These are phyloP conservation scores for Habroteleia sp. DNA, from an alignment of 2,888 invertebrate genomes.

Conservation along the genomic window DNA sequence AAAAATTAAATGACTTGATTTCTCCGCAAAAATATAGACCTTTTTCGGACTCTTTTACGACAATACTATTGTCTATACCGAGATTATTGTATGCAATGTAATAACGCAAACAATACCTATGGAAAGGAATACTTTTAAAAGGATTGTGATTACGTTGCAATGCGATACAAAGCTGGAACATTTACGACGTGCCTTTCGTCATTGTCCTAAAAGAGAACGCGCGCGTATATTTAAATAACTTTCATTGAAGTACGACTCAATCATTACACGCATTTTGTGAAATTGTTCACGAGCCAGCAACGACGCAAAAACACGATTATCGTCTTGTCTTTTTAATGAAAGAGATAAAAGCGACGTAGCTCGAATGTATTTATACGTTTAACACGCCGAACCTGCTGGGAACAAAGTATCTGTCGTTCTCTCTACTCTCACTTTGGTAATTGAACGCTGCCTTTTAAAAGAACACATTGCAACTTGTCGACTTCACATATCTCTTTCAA, in stretches of 20 bases:
- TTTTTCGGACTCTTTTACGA: constrained; percentile 16
- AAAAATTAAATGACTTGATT: constrained; percentile 5
- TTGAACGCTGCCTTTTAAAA: constrained; percentile 61
- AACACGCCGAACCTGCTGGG: constrained; percentile 46
- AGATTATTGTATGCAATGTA: constrained; percentile 21
- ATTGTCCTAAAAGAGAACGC: constrained; percentile 55
- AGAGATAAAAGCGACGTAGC: constrained; percentile 48
- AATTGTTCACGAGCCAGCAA: constrained; percentile 48
- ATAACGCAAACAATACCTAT: constrained; percentile 44
- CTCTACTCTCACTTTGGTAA: constrained; percentile 61
- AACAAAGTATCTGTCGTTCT: constrained; percentile 61
- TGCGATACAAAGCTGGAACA: constrained; percentile 22
- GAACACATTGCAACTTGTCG: constrained; percentile 58
- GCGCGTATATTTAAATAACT: constrained; percentile 57
- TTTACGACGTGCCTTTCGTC: constrained; percentile 49
- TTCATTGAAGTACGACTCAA: constrained; percentile 55
- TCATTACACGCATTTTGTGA: constrained; percentile 50
- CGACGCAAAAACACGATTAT: constrained; percentile 53
- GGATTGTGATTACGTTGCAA: constrained; percentile 25
- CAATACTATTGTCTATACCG: constrained; percentile 25
- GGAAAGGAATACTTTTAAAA: constrained; percentile 43
- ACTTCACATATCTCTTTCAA: constrained; percentile 53
- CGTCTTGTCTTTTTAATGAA: constrained; percentile 55
- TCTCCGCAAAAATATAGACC: constrained; percentile 10
- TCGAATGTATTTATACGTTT: constrained; percentile 56